A percentile compares a stretch with the other conserved stretches of the same genome.
Conservation (phyloP, 2,888 invertebrate genomes). For the Saturnia pavonia region DNA sequence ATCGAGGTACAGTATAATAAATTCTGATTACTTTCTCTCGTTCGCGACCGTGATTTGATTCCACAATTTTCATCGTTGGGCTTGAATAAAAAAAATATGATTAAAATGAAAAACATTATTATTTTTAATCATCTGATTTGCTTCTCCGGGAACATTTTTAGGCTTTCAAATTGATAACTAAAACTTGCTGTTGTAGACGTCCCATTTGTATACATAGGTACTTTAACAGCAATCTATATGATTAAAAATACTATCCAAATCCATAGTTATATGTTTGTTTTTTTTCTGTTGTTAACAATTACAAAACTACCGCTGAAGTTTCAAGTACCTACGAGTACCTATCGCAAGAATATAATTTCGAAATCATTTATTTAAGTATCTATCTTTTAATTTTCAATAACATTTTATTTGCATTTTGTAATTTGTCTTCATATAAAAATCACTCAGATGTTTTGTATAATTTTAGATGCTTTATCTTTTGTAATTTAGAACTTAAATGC, state of each 20-base stretch:
- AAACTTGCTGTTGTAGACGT: neutral
- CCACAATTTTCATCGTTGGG: conserved; percentile 64
- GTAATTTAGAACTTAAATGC: no score
- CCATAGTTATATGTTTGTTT: no score
- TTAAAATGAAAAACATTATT: conserved; percentile 67
- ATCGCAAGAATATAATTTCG: no score
- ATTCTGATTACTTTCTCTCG: conserved; percentile 79
- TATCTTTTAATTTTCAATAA: neutral
- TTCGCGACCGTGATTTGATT: conserved; percentile 76
- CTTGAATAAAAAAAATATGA: conserved; percentile 53
- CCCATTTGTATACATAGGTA: neutral
- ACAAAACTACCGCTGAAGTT: neutral
- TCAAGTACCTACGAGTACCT: neutral
- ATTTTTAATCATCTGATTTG: conserved; percentile 48
- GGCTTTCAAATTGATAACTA: conserved; percentile 23
- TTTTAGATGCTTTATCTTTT: neutral
- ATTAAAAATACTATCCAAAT: no score
- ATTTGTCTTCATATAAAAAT: neutral
- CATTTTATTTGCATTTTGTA: neutral
- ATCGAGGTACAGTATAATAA: conserved; percentile 74
- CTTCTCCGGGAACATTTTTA: conserved; percentile 35
- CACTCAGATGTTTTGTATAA: neutral
- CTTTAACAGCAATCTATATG: neutral
- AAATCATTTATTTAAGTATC: no score
- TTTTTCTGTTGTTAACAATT: no score